A percentile compares a stretch with the other conserved stretches of the same genome.
Evolutionary conservation across 1,140 invertebrate genomes (phyloP).

Genomic region (Cardiocondyla obscurior): DNA sequence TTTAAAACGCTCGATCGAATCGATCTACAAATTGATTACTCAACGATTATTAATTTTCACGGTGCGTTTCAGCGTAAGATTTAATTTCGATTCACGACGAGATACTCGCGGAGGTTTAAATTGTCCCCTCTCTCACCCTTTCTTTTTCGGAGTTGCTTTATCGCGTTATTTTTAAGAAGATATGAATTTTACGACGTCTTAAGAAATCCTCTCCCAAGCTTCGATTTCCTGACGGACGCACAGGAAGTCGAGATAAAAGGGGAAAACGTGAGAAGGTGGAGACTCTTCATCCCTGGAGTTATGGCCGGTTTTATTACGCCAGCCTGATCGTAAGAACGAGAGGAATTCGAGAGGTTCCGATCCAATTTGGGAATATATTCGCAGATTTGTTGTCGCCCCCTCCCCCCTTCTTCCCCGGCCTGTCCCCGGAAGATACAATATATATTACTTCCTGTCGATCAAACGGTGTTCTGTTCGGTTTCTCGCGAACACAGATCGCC

Average conservation of each 20-base stretch:
- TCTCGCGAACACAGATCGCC: not conserved
- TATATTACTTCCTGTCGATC: constrained; percentile 45
- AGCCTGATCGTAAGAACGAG: constrained; percentile 17
- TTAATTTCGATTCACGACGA: constrained; percentile 12
- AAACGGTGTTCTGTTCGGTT: not conserved
- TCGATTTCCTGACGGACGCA: constrained; percentile 45
- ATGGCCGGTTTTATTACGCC: constrained; percentile 44
- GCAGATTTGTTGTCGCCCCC: constrained; percentile 31
- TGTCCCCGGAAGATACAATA: constrained; percentile 38
- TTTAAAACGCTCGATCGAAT: not conserved
- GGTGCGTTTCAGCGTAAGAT: not conserved
- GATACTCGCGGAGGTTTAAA: not conserved
- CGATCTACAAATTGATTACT: not conserved
- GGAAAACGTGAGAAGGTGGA: not conserved
- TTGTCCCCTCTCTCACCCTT: not conserved
- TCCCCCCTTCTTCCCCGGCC: too few relatives aligned
- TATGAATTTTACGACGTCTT: constrained; percentile 40
- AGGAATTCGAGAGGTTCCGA: constrained; percentile 32
- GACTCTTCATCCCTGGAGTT: constrained; percentile 22
- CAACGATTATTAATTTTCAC: not conserved
- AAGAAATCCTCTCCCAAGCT: constrained; percentile 13
- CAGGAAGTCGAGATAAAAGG: constrained; percentile 43
- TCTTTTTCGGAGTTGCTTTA: not conserved
- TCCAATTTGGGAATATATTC: constrained; percentile 45
- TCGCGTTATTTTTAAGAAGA: constrained; percentile 11